Conservation (phyloP, 37 sponge, comb jelly and placozoan genomes). For the Oopsacas minuta region DNA sequence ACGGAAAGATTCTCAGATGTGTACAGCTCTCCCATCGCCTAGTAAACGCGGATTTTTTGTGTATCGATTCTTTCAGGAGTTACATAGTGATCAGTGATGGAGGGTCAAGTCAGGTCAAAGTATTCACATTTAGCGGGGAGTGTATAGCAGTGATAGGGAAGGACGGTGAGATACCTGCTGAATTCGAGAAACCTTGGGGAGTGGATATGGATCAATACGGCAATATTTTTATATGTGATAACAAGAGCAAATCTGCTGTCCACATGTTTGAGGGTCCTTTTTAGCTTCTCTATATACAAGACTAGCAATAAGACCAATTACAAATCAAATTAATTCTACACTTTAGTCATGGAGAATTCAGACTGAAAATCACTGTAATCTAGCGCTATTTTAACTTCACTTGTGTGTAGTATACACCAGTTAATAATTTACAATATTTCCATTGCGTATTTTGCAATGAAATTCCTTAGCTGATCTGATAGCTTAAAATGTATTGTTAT, state of each 20-base stretch:
- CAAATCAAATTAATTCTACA: background rate
- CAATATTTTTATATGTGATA: background rate
- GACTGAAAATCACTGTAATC: background rate
- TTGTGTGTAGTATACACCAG: no score
- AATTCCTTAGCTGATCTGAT: no score
- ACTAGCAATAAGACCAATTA: no score
- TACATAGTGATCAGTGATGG: conserved; percentile 10
- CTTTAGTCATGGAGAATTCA: background rate
- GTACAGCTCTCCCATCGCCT: background rate
- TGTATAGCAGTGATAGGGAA: conserved; percentile 3
- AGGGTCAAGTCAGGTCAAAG: background rate
- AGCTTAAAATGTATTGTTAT: no score
- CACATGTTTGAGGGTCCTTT: conserved; percentile 10
- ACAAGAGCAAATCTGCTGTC: background rate
- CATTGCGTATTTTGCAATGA: no score
- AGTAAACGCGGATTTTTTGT: background rate
- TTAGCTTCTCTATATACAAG: background rate
- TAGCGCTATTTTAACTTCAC: no score
- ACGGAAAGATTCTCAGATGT: conserved; percentile 1
- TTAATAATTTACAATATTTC: no score
- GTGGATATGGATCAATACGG: conserved; percentile 8
- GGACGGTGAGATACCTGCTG: conserved; percentile 7
- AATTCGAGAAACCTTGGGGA: conserved; percentile 14
- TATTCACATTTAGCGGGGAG: conserved; percentile 1
- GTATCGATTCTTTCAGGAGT: background rate